These are phyloP conservation scores for Eilema depressum DNA, from an alignment of 2,888 invertebrate genomes.

Conservation along the genomic window DNA sequence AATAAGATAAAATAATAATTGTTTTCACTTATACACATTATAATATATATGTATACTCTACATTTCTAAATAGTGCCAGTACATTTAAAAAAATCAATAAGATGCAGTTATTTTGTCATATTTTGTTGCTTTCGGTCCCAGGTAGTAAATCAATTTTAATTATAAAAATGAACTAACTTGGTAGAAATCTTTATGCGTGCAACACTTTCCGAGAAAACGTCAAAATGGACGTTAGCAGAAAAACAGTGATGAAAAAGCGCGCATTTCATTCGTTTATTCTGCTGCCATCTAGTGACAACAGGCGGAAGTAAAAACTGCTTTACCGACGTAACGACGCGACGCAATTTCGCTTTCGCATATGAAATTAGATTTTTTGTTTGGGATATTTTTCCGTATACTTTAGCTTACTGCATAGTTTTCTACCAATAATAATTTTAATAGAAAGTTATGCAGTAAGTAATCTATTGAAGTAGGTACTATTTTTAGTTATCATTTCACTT, in stretches of 20 bases:
- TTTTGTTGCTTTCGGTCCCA: no score
- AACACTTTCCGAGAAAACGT: constrained; percentile 60
- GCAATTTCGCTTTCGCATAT: background rate
- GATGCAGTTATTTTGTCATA: no score
- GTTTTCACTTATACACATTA: background rate
- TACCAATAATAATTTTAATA: no score
- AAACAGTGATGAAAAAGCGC: constrained; percentile 69
- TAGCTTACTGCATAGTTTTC: background rate
- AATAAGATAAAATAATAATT: no score
- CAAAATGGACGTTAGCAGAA: constrained; percentile 61
- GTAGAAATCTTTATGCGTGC: constrained; percentile 48
- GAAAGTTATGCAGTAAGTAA: no score
- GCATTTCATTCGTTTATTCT: constrained; percentile 58
- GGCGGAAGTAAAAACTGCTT: constrained; percentile 44
- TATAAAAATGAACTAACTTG: constrained; percentile 35
- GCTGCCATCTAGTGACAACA: constrained; percentile 69
- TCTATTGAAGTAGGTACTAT: no score
- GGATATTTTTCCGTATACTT: background rate
- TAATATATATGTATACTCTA: background rate
- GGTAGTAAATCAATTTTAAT: background rate
- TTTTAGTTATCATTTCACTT: no score
- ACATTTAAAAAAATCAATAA: no score
- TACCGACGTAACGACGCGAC: constrained; percentile 40
- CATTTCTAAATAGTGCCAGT: background rate
- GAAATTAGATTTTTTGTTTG: background rate